Evolutionary conservation across 2,113 vertebrate species (phyloP), one percentile per base, ranked within the genome.

Genomic region (Prinia subflava): DNA sequence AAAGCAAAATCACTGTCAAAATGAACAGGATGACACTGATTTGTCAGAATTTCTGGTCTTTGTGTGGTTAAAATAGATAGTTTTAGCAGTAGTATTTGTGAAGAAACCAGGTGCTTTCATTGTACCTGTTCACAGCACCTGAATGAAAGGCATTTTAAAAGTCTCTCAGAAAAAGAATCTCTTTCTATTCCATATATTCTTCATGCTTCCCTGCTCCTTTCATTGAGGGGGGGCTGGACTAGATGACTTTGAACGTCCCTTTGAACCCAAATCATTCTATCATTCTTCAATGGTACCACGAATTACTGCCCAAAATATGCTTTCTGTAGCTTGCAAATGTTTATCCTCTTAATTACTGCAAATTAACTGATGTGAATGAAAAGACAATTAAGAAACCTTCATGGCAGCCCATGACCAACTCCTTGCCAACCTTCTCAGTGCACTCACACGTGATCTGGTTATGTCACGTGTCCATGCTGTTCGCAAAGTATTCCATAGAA

Each of bases 401-500:
- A 30, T 24, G 37, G 39, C 71, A 91, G 87, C 71, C 68, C 24
- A 35, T 12, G 8, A 8, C 5, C 4, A 6, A 5, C n/a, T 65
- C 60, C 30, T 35, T 18, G 42, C 80, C 87, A 59, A 69, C 46
- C 28, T 68, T 65, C 83, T 83, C 82, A 74, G 27, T 4, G 5
- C 42, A 23, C 0, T 0, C 10, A 88, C 62, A 69, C 1, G 0
- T 47, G 53, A 60, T 39, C 70, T 81, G 67, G 50, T 94, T 88
- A 71, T 73, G 85, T 84, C 63, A 81, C 6, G 14, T 33, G 37
- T 33, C 42, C 24, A 3, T 44, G 63, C 52, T 91, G 76, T 90
- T 97, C 95, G 93, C 86, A 89, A 87, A 47, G 68, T 90, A 75
- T 83, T 91, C 95, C 81, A 44, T 37, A 83, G 95, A 74, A 94